These are phyloP conservation scores for Eurois occulta DNA, from an alignment of 2,888 invertebrate species.

Conservation along the genomic window DNA sequence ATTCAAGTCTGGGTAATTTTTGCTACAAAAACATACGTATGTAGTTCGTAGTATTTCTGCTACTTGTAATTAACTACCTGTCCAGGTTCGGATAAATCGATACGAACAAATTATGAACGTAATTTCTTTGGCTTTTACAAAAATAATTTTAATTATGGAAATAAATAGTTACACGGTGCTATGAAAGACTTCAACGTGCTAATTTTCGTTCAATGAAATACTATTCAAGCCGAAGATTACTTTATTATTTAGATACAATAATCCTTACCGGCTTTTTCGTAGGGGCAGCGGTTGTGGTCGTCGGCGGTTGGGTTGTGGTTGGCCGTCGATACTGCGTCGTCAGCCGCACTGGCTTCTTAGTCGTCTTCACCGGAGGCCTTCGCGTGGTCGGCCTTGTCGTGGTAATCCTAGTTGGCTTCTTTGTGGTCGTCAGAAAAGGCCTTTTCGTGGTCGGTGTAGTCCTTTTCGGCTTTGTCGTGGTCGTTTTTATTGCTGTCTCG, in stretches of 20 bases:
- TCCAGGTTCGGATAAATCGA: too few relatives aligned
- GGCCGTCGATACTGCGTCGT: slow-evolving; percentile 78
- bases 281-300: slow-evolving; percentile 70
- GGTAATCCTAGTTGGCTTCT: slow-evolving; percentile 80
- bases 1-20: too few relatives aligned
- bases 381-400: slow-evolving; percentile 76
- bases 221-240: too few relatives aligned
- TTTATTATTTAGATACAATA: background rate
- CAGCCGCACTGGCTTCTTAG: slow-evolving; percentile 83
- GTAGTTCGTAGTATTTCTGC: too few relatives aligned
- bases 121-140: too few relatives aligned
- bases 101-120: too few relatives aligned
- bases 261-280: slow-evolving; percentile 83
- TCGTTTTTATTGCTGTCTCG: slow-evolving; percentile 79
- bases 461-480: slow-evolving; percentile 84
- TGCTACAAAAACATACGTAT: too few relatives aligned
- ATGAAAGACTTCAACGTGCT: background rate
- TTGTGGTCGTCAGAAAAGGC: slow-evolving; percentile 86
- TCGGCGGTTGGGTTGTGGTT: slow-evolving; percentile 71
- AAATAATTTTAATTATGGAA: too few relatives aligned
- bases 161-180: background rate
- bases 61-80: too few relatives aligned
- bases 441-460: slow-evolving; percentile 83
- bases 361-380: slow-evolving; percentile 84
- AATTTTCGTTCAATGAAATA: background rate